These are phyloP conservation scores for Stictonetta naevosa DNA, from an alignment of 2,113 vertebrate species.

Conservation along the genomic window DNA sequence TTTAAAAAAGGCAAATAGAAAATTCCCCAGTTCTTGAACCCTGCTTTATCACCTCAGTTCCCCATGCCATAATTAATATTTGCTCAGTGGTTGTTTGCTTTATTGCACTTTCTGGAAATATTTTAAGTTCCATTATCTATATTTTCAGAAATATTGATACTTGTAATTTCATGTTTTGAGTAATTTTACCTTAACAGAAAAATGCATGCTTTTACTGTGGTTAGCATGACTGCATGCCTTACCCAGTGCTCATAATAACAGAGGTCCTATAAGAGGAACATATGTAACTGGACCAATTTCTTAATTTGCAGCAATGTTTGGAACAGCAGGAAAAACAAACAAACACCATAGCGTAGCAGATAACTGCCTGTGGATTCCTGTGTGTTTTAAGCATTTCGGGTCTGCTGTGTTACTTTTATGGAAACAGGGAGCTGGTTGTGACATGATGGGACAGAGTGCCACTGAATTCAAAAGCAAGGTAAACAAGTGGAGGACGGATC, in stretches of 20 bases:
- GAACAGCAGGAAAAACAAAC: not conserved
- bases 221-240: not conserved
- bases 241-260: not conserved
- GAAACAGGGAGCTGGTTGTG: not conserved
- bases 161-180: not conserved
- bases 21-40: not conserved
- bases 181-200: not conserved
- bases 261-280: not conserved
- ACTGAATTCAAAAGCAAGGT: not conserved
- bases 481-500: slow-evolving; percentile 17
- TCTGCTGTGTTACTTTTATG: not conserved
- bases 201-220: not conserved
- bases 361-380: not conserved
- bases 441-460: not conserved
- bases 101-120: not conserved
- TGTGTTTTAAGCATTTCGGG: not conserved
- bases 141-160: not conserved
- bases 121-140: not conserved
- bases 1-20: not conserved
- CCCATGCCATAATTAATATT: not conserved
- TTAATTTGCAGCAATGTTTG: not conserved
- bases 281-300: not conserved
- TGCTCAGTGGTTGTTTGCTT: not conserved
- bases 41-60: not conserved
- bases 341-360: not conserved